These are phyloP conservation scores for Amiota minor DNA, from an alignment of 2,888 invertebrate species.

Conservation along the genomic window DNA sequence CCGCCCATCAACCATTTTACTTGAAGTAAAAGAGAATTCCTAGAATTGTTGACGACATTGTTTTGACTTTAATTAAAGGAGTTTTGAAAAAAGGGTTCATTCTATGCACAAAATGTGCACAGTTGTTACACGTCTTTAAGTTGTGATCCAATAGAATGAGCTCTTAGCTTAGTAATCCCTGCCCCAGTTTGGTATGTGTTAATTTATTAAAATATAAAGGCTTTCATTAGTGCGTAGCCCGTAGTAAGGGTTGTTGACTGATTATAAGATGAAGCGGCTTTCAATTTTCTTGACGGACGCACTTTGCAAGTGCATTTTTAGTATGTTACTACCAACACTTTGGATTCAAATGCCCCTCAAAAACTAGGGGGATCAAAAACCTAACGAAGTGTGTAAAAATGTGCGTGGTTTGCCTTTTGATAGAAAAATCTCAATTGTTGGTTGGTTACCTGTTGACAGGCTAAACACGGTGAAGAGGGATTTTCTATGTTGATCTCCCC, in stretches of 20 bases:
- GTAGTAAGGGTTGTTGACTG: too few species aligned
- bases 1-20: background rate
- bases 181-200: background rate
- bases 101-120: background rate
- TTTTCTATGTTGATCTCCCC: too few species aligned
- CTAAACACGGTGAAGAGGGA: background rate
- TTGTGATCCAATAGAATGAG: too few species aligned
- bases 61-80: slow-evolving; percentile 5
- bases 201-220: slow-evolving; percentile 10
- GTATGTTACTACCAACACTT: background rate
- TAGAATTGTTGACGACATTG: too few species aligned
- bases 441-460: slow-evolving; percentile 2
- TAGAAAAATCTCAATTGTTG: background rate
- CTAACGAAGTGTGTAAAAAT: background rate
- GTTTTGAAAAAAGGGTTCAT: background rate
- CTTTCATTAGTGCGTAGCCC: background rate
- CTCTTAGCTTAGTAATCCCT: too few species aligned
- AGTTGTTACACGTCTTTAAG: background rate
- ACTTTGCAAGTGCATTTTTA: too few species aligned
- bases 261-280: too few species aligned
- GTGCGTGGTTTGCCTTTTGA: background rate
- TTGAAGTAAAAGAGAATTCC: background rate
- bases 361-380: too few species aligned
- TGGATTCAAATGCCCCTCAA: too few species aligned
- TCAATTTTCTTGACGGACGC: too few species aligned